Base-by-base conservation (phyloP, 92 coral and sea anemone species). In the Palythoa grandis region DNA sequence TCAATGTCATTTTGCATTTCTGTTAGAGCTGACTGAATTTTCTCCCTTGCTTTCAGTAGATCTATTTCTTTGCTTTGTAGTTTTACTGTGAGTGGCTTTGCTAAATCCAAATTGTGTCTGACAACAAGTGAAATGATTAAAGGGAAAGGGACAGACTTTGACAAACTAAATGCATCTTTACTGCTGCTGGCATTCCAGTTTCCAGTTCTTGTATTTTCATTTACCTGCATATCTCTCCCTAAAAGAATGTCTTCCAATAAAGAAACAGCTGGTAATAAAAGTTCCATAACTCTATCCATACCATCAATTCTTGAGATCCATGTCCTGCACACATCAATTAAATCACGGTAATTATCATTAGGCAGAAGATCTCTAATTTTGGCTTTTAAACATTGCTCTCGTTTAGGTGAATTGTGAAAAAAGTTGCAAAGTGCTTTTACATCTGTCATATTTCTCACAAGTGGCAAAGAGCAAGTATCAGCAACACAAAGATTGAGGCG, bases 391-490 rank as follows among this genome's bases (percentile, higher is more conserved):
- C 69, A 35, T 89, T 67, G 72, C 72, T 67, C 35, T 29, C 35
- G 35, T 29, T 29, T 29, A 29, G 35, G 35, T 29, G 35, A 29
- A 29, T 29, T 29, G 35, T 29, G 1, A 29, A 29, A 29, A 29
- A 29, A 29, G 35, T 29, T 29, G 35, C 1, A 29, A 29, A 29
- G 35, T 1, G 35, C 35, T 29, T 1, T 29, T 29, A 29, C 35
- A 29, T 29, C 35, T 29, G 1, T 77, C 86, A 88, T 88, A 66
- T 88, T 71, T 83, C 86, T 83, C 9, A 91, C 93, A 63, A 83
- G 77, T 47, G 76, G 82, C 52, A 91, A 63, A 22, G 82, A 70
- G 1, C 58, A 67, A 22, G 72, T 87, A 29, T 29, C 35, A 29
- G 35, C 35, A 29, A 29, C 35, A 29, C 35, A 29, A 29, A 29